Percentiles rank a stretch among this genome's conserved stretches.
These are phyloP conservation scores for Chrysocyon brachyurus DNA, from an alignment of 2,797 vertebrate genomes.

Conservation along the genomic window DNA sequence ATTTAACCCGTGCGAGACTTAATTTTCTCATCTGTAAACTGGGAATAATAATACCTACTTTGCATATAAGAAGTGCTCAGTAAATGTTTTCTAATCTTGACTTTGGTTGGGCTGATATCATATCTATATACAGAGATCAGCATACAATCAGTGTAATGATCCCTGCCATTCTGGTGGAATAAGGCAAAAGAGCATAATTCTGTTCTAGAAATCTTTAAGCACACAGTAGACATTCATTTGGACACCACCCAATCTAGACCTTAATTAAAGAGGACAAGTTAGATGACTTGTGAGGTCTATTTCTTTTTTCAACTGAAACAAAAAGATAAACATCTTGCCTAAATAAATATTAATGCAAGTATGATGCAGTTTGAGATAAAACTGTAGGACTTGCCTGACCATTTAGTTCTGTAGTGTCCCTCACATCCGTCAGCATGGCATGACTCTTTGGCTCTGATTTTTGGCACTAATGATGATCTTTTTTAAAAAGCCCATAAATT, in stretches of 20 bases:
- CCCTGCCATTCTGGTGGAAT: not conserved
- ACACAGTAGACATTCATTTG: constrained; percentile 25
- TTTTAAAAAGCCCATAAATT: constrained; percentile 73
- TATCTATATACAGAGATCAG: not conserved
- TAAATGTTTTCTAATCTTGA: not conserved
- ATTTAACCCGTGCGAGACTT: not conserved
- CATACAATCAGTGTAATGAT: not conserved
- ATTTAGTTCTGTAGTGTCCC: not conserved
- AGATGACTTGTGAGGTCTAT: not conserved
- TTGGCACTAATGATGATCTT: constrained; percentile 68
- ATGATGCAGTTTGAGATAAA: not conserved
- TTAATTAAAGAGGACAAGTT: not conserved
- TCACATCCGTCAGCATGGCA: constrained; percentile 34
- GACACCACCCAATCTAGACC: not conserved
- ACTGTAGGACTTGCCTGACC: not conserved
- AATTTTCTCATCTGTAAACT: constrained; percentile 1
- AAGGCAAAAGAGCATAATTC: not conserved
- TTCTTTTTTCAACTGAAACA: not conserved
- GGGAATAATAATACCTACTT: not conserved
- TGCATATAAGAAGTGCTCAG: not conserved
- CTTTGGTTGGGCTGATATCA: not conserved
- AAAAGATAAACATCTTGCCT: constrained; percentile 13
- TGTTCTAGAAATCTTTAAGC: not conserved
- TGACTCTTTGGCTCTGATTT: constrained; percentile 70
- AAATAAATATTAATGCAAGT: constrained; percentile 10